Base-by-base conservation (phyloP, 2,888 invertebrate genomes). In the Bursaphelenchus okinawaensis region DNA sequence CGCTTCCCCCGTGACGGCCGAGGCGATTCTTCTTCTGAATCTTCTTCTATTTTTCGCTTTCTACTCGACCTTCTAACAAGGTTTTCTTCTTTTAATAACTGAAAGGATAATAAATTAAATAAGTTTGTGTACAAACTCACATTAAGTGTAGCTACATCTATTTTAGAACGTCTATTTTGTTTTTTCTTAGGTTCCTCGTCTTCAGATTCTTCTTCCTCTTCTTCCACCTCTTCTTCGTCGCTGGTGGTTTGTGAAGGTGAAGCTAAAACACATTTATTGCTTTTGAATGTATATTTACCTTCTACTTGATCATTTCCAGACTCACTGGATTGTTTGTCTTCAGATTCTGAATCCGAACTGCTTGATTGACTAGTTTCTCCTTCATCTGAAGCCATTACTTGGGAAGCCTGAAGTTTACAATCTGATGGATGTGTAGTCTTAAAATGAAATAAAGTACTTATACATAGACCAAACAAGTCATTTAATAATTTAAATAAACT, bases 1-100 rank as follows among this genome's bases (percentile, higher is more conserved):
- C 24, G 23, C 3, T 56, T 62, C 19, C 23, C 31, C 20, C 28
- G 55, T 9, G 28, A 31, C 29, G 22, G 8, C 22, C 22, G 16
- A 16, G 28, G 52, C 8, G 62, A 62, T 7, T 62, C 62, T 24
- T 62, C 62, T 7, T 40, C 40, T 20, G 56, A 62, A 50, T 27
- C 2, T 22, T 22, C 40, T 3, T 40, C 40, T 40, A 40, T 19
- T 54, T 54, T 54, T 54, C 54, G 54, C 19, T 20, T 54, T 54
- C 54, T 54, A 20, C 4, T 23, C 19, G 54, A 54, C 19, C 24
- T 20, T 16, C 54, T 16, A 16, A 54, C 22, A 9, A 54, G 22
- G 22, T 54, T 54, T 24, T 54, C 54, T 24, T 54, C 16, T 54
- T 54, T 54, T 20, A 54, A 24, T 54, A 54, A 24, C 54, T 54